Evolutionary conservation across 92 coral and sea anemone species (phyloP).

Genomic region (Phenganax subtilis): DNA sequence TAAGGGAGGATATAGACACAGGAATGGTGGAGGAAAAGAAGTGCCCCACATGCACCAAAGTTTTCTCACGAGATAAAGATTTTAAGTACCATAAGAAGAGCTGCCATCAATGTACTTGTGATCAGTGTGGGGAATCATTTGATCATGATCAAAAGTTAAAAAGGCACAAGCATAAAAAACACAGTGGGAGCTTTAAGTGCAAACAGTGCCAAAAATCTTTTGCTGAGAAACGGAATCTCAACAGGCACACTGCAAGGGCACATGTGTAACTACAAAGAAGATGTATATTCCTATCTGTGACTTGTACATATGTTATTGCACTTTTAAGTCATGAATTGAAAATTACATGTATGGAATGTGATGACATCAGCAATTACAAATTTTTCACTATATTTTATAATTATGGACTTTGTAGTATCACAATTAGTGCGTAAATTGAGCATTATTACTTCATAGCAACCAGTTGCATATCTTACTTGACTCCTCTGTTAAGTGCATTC

Average conservation of each 20-base stretch:
- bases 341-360: too few species aligned
- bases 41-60: conserved; percentile 40
- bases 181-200: conserved; percentile 38
- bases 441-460: too few species aligned
- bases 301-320: neutral
- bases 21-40: conserved; percentile 38
- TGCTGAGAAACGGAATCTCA: conserved; percentile 48
- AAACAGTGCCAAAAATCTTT: conserved; percentile 45
- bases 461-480: too few species aligned
- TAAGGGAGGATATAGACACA: conserved; percentile 52
- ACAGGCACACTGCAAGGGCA: conserved; percentile 1
- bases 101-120: conserved; percentile 46
- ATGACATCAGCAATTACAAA: too few species aligned
- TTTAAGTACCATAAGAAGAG: conserved; percentile 49
- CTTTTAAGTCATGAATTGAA: neutral
- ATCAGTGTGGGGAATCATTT: conserved; percentile 40
- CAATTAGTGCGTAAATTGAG: too few species aligned
- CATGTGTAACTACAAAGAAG: too few species aligned
- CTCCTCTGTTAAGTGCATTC: too few species aligned
- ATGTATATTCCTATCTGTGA: conserved; percentile 23
- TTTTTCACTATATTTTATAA: too few species aligned
- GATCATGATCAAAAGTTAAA: conserved; percentile 29
- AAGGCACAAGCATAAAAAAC: conserved; percentile 39
- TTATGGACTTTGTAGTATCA: too few species aligned
- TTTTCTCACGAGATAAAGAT: conserved; percentile 45